Evolutionary conservation across 2,113 vertebrate genomes (phyloP).

Genomic region (Larimichthys crocea): DNA sequence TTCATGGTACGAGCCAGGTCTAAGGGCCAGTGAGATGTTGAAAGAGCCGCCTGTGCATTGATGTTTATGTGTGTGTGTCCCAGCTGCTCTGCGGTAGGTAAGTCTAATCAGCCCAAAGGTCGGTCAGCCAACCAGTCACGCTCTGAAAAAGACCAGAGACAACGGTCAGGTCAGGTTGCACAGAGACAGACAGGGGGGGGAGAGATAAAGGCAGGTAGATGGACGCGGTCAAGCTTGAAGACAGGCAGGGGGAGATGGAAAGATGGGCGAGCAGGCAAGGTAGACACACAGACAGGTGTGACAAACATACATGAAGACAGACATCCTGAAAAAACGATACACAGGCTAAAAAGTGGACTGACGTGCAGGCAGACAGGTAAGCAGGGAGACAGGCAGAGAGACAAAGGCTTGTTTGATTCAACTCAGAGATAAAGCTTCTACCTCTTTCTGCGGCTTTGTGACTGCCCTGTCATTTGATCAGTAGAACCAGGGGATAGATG

Average conservation of each 20-base stretch:
- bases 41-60: slow-evolving; percentile 61
- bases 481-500: slow-evolving; percentile 33
- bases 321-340: slow-evolving; percentile 31
- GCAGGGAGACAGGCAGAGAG: slow-evolving; percentile 50
- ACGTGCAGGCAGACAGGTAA: slow-evolving; percentile 29
- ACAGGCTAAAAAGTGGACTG: slow-evolving; percentile 1
- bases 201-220: slow-evolving; percentile 64
- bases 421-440: slow-evolving; percentile 48
- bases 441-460: slow-evolving; percentile 48
- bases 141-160: slow-evolving; percentile 71
- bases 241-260: slow-evolving; percentile 27
- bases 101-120: slow-evolving; percentile 72
- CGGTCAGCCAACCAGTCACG: slow-evolving; percentile 61
- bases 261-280: slow-evolving; percentile 31
- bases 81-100: slow-evolving; percentile 77
- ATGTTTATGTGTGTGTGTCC: slow-evolving; percentile 28
- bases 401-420: slow-evolving; percentile 73
- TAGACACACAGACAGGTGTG: slow-evolving; percentile 50
- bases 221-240: slow-evolving; percentile 51
- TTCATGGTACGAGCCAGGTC: slow-evolving; percentile 32
- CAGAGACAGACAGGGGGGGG: slow-evolving; percentile 31
- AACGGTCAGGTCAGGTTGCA: slow-evolving; percentile 72
- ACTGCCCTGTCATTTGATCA: slow-evolving; percentile 72
- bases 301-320: slow-evolving; percentile 47
- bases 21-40: slow-evolving; percentile 36